Evolutionary conservation across 2,797 vertebrate species (phyloP), one percentile per base, ranked within the genome.

Genomic region (Lateolabrax maculatus): DNA sequence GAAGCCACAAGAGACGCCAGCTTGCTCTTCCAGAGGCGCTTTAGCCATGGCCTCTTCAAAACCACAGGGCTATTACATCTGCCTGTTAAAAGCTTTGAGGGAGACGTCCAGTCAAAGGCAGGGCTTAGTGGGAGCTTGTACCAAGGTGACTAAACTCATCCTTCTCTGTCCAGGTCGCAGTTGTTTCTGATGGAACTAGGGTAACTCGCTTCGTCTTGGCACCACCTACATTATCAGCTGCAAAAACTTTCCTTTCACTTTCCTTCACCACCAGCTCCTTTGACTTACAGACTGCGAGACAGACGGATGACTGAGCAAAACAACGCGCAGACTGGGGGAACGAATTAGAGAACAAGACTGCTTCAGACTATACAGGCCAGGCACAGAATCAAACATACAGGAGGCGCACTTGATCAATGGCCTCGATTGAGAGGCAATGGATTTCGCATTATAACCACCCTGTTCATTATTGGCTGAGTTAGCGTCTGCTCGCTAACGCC

Each of bases 41-140:
- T 90, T 89, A 87, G 85, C 84, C 75, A 67, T 84, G 93, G 88
- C 89, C 87, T 94, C 89, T 92, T 90, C 83, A 87, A 95, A 94
- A 95, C 95, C 95, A 94, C 94, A 94, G 90, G 78, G 86, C 93
- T 90, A 91, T 93, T 94, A 94, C 91, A 93, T 90, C 92, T 94
- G 92, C 90, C 93, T 91, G 92, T 93, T 95, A 95, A 95, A 95
- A 95, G 94, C 94, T 93, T 94, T 91, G 92, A 93, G 90, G 76
- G 86, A 90, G 87, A 79, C 66, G 70, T 88, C 87, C 89, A 90
- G 90, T 89, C 85, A 91, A 92, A 92, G 91, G 93, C 91, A 92
- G 80, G 63, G 83, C 79, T 75, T 44, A 81, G 80, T 25, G 60
- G 80, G 69, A 82, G 84, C 78, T 77, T 58, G 76, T 75, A 83